A percentile compares a stretch with the other conserved stretches of the same genome.
These are phyloP conservation scores for Florisuga fusca DNA, from an alignment of 2,797 vertebrate genomes.

Conservation along the genomic window DNA sequence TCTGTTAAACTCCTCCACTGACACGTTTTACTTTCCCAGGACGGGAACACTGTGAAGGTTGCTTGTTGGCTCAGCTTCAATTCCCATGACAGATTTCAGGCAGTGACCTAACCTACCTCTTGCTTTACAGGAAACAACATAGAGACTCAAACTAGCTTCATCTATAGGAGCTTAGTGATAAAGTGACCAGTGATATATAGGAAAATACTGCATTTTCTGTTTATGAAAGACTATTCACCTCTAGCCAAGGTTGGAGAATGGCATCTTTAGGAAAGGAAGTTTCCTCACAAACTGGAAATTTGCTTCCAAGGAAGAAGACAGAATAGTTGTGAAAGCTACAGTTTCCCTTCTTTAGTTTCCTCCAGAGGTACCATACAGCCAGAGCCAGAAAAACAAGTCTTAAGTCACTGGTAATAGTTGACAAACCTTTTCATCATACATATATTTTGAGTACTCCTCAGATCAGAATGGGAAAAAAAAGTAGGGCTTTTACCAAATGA, in stretches of 20 bases:
- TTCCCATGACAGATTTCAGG: slow-evolving; percentile 5
- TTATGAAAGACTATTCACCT: not conserved
- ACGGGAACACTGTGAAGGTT: slow-evolving; percentile 62
- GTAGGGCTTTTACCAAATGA: not conserved
- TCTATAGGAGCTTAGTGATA: not conserved
- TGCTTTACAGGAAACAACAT: not conserved
- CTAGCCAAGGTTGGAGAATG: not conserved
- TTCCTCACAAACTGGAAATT: not conserved
- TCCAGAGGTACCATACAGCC: not conserved
- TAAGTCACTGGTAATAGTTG: not conserved
- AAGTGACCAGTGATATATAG: not conserved
- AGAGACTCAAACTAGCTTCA: not conserved
- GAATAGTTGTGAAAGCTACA: not conserved
- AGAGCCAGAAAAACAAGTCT: not conserved
- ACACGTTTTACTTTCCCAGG: slow-evolving; percentile 70
- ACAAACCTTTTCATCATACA: not conserved
- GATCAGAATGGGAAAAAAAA: not conserved
- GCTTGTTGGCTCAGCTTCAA: slow-evolving; percentile 23
- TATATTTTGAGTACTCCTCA: not conserved
- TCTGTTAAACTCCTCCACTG: slow-evolving; percentile 73
- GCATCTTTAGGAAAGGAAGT: not conserved
- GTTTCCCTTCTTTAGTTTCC: not conserved
- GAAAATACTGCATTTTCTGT: not conserved
- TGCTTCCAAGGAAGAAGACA: not conserved
- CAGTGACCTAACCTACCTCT: slow-evolving; percentile 13